Conservation (phyloP, 2,797 vertebrate species). For the Oceanodroma leucorhoa region DNA sequence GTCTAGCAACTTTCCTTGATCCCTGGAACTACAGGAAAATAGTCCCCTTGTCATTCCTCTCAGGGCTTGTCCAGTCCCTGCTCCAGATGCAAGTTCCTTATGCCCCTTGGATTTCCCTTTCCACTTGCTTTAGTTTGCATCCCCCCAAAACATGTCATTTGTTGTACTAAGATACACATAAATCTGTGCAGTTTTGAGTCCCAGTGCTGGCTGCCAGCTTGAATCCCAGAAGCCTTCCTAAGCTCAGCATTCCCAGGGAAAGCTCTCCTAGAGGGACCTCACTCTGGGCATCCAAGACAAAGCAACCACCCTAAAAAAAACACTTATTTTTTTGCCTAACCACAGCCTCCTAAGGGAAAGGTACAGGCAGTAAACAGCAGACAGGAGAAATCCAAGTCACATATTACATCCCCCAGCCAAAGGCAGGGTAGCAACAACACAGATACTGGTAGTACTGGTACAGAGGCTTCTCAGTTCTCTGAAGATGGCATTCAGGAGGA, state of each 20-base stretch:
- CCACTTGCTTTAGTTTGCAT: background rate
- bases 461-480: background rate
- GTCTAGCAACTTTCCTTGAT: background rate
- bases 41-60: background rate
- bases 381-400: background rate
- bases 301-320: background rate
- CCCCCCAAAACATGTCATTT: background rate
- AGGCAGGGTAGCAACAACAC: background rate
- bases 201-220: background rate
- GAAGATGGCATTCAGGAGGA: background rate
- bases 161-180: background rate
- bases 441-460: background rate
- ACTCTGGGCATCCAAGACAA: background rate
- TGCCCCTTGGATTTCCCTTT: background rate
- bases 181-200: background rate
- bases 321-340: background rate
- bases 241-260: background rate
- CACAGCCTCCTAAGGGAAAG: background rate
- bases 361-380: background rate
- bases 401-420: background rate
- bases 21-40: background rate
- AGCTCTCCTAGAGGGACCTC: background rate
- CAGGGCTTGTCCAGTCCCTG: background rate
- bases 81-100: background rate
- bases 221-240: background rate